phyloP scores from a whole-genome alignment of 2,113 vertebrate genomes.

The Arenaria interpres region DNA sequence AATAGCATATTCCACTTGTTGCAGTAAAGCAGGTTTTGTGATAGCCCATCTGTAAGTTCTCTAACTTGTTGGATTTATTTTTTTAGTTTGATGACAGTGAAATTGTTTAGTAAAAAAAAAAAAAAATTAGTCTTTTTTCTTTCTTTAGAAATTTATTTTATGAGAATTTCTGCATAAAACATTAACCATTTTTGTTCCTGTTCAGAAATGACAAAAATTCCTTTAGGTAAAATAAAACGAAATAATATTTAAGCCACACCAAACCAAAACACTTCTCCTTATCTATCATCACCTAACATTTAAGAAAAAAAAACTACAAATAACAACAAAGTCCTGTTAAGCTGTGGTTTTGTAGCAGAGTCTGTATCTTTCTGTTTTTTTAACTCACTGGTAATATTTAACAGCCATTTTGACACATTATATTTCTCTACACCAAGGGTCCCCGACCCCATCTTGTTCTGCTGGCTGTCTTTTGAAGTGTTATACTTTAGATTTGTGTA shows the following conservation, averaged over 20 bases:
- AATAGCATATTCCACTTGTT: background rate
- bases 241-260: background rate
- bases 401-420: background rate
- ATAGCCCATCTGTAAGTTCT: background rate
- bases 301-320: background rate
- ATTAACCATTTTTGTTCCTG: background rate
- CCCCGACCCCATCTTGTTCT: background rate
- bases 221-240: background rate
- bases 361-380: background rate
- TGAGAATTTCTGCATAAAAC: background rate
- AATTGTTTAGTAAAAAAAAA: background rate
- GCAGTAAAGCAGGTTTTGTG: background rate
- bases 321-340: background rate
- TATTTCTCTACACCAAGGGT: background rate
- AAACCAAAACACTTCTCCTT: accelerated
- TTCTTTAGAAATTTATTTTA: background rate
- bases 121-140: background rate
- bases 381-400: background rate
- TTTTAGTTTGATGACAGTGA: background rate
- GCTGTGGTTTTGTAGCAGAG: background rate
- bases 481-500: background rate
- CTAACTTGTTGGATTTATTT: background rate
- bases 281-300: background rate
- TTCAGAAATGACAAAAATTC: background rate
- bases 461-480: background rate